phyloP scores from a whole-genome alignment of 2,888 invertebrate species.

The Epinotia nisella region DNA sequence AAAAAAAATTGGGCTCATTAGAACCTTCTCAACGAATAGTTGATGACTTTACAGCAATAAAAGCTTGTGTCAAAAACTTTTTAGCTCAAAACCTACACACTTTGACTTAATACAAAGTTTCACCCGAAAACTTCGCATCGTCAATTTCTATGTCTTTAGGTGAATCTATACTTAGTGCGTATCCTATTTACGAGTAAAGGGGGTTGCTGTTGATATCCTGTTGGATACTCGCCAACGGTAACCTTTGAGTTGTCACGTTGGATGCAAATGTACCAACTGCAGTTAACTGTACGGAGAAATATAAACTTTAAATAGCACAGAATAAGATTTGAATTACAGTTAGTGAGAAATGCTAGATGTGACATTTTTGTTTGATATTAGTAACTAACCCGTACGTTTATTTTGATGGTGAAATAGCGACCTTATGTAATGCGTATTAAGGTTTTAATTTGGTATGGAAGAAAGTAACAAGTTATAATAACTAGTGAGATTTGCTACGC shows the following conservation, averaged over 20 bases:
- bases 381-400: background rate
- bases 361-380: background rate
- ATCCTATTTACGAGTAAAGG: slow-evolving; percentile 50
- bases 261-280: background rate
- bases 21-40: no score
- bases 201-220: slow-evolving; percentile 52
- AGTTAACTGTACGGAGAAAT: background rate
- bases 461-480: background rate
- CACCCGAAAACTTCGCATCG: background rate
- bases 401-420: background rate
- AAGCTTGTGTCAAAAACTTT: no score
- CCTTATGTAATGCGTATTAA: background rate
- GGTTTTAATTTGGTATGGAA: background rate
- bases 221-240: slow-evolving; percentile 31
- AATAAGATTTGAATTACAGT: background rate
- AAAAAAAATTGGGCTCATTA: no score
- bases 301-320: background rate
- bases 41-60: no score
- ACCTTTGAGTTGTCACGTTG: background rate
- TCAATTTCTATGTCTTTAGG: slow-evolving; percentile 49
- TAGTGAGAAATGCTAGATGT: background rate
- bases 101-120: slow-evolving; percentile 15
- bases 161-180: slow-evolving; percentile 48
- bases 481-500: slow-evolving; percentile 21
- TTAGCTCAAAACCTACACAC: slow-evolving; percentile 7